Evolutionary conservation across 2,113 vertebrate genomes (phyloP), one percentile per base, ranked within the genome.

Genomic region (Monopterus albus): DNA sequence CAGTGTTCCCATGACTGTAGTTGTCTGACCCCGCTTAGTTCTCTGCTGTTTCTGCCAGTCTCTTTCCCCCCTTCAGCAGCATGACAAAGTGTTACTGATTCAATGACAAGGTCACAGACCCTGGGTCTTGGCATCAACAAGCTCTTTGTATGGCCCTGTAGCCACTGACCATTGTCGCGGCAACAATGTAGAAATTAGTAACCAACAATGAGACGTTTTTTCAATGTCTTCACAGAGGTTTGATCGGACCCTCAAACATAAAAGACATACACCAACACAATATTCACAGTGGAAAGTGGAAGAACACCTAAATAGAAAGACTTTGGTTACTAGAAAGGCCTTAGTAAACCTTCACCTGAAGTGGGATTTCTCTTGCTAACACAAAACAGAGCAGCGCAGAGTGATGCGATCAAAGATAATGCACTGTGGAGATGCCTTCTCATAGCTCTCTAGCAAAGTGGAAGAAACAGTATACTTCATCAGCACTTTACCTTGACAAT

Each of bases 401-500:
- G 57, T 7, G 63, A 64, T 65, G 73, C 26, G 65, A 86, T 88
- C 84, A 88, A 81, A 83, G 69, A 84, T 85, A 83, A 82, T 46
- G 15, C 72, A 14, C 53, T 5, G 70, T 46, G 67, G 74, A 61
- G 72, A 82, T 69, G 78, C 67, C 68, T 82, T 87, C 86, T 87
- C 79, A 82, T 78, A 72, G 72, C 83, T 62, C 23, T 1, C 11
- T 64, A 39, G 72, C 53, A 73, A 81, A 84, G 77, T 66, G 55
- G 79, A 81, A 72, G 74, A 86, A 89, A 81, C 73, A 28, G 42
- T 75, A 38, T 55, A 81, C 85, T 88, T 87, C 90, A 90, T 91
- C 89, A 89, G 89, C 90, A 90, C 89, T 91, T 91, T 91, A 85
- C 87, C 86, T 88, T 82, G 80, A 91, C 85, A 85, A 84, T 88